Percentiles rank a stretch among this genome's conserved stretches.
Evolutionary conservation across 2,888 invertebrate genomes (phyloP).

Genomic region (Sclerodermus sp.): DNA sequence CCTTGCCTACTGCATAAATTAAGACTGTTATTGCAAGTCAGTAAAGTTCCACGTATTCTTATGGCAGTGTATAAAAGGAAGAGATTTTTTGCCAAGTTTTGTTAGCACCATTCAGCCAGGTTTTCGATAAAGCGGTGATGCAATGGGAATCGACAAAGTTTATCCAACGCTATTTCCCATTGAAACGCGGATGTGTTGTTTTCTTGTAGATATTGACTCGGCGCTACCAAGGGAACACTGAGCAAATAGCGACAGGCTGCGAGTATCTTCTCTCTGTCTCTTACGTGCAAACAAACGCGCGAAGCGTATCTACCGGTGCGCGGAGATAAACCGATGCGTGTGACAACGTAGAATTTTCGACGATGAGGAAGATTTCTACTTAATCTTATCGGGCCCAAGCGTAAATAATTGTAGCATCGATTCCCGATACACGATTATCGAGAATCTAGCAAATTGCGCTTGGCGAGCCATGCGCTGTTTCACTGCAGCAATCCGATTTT

Average conservation of each 20-base stretch:
- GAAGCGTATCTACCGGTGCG: constrained; percentile 22
- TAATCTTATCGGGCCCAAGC: constrained; percentile 30
- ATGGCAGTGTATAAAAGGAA: too few relatives aligned
- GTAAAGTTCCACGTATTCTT: too few relatives aligned
- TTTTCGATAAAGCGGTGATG: constrained; percentile 16
- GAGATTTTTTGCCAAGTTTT: too few relatives aligned
- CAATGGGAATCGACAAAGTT: constrained; percentile 12
- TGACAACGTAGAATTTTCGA: constrained; percentile 27
- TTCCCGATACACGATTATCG: too few relatives aligned
- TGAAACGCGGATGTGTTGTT: constrained; percentile 22
- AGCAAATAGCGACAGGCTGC: constrained; percentile 24
- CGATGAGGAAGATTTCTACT: constrained; percentile 26
- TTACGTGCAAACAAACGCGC: constrained; percentile 30
- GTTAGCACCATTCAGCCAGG: background rate
- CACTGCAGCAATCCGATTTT: too few relatives aligned
- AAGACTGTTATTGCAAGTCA: too few relatives aligned
- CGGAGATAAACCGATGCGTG: constrained; percentile 19
- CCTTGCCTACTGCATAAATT: too few relatives aligned
- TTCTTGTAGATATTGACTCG: constrained; percentile 27
- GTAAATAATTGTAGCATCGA: too few relatives aligned
- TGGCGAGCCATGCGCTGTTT: too few relatives aligned
- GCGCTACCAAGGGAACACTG: constrained; percentile 25
- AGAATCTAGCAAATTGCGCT: too few relatives aligned
- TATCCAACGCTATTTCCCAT: constrained; percentile 14
- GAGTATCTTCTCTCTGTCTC: constrained; percentile 22